These are phyloP conservation scores for Ariopsis seemanni DNA, from an alignment of 2,113 vertebrate species.

Conservation along the genomic window DNA sequence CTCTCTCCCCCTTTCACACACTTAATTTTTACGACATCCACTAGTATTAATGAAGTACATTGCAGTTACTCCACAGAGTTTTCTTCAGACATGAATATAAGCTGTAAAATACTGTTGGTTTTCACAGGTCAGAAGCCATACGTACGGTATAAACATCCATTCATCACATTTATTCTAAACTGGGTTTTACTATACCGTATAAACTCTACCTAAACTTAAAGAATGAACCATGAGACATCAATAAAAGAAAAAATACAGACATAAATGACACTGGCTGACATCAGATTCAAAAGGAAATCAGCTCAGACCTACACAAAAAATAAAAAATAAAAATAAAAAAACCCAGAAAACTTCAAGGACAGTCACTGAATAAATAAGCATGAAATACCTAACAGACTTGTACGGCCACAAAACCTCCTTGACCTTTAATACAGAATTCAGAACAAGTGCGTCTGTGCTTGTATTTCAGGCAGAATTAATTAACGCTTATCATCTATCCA, in stretches of 20 bases:
- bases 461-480: not conserved
- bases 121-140: not conserved
- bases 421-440: not conserved
- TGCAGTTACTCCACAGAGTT: not conserved
- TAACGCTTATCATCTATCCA: not conserved
- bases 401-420: not conserved
- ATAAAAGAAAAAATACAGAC: not conserved
- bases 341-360: not conserved
- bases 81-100: not conserved
- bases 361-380: not conserved
- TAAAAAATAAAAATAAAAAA: not conserved
- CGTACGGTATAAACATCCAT: not conserved
- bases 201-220: not conserved
- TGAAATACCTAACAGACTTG: not conserved
- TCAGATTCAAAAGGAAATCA: not conserved
- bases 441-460: not conserved
- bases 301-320: not conserved
- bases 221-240: not conserved
- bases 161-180: not conserved
- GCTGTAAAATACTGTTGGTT: not conserved
- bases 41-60: not conserved
- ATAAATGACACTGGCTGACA: not conserved
- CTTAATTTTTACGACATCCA: not conserved
- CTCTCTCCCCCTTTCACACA: not conserved
- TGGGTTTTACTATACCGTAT: not conserved